Conservation (phyloP, 2,888 invertebrate species). For the Apamea crenata region DNA sequence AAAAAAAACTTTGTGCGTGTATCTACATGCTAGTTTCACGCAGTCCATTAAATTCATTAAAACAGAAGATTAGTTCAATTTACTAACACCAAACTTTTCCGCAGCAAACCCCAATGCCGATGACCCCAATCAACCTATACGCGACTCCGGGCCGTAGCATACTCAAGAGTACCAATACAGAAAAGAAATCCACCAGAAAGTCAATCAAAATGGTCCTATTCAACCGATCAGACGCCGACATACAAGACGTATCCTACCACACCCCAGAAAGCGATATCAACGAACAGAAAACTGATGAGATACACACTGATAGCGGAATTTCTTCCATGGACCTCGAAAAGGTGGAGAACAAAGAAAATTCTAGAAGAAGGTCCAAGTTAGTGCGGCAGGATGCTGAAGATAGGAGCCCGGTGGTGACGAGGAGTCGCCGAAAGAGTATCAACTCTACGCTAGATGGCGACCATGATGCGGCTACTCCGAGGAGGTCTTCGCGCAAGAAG, state of each 20-base stretch:
- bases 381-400: slow-evolving; percentile 77
- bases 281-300: slow-evolving; percentile 27
- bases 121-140: slow-evolving; percentile 73
- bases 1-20: not conserved
- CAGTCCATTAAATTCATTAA: not conserved
- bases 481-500: slow-evolving; percentile 69
- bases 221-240: slow-evolving; percentile 70
- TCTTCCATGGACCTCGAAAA: slow-evolving; percentile 70
- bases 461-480: slow-evolving; percentile 51
- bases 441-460: slow-evolving; percentile 60
- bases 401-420: slow-evolving; percentile 73
- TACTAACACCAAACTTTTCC: slow-evolving; percentile 8
- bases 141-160: slow-evolving; percentile 86
- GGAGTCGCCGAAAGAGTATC: slow-evolving; percentile 77
- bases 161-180: slow-evolving; percentile 75
- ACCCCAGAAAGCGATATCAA: slow-evolving; percentile 41
- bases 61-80: not conserved
- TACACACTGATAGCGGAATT: slow-evolving; percentile 62
- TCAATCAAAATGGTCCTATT: slow-evolving; percentile 83
- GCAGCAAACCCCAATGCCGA: slow-evolving; percentile 74
- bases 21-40: not conserved
- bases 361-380: slow-evolving; percentile 69
- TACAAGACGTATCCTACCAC: slow-evolving; percentile 47
- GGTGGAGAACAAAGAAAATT: slow-evolving; percentile 74
- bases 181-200: slow-evolving; percentile 78